Percentiles rank a stretch among this genome's conserved stretches.
phyloP scores from a whole-genome alignment of 2,888 invertebrate species.

The Lithophane socia region DNA sequence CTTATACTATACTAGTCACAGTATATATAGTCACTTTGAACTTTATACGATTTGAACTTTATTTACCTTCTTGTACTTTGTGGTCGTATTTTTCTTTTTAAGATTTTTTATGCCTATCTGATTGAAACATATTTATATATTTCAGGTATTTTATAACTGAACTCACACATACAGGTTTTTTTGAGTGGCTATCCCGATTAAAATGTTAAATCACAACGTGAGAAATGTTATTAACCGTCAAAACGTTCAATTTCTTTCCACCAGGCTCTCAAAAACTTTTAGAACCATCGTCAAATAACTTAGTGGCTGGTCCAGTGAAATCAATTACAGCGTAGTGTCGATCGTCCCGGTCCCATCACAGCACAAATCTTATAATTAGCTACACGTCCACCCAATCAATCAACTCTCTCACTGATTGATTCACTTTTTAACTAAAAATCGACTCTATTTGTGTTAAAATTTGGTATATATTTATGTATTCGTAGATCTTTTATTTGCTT shows the following conservation, averaged over 20 bases:
- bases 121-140: not conserved
- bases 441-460: conserved; percentile 67
- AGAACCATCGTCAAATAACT: conserved; percentile 76
- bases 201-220: not conserved
- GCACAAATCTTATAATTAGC: conserved; percentile 83
- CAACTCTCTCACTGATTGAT: conserved; percentile 74
- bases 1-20: not conserved
- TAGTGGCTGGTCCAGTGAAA: conserved; percentile 79
- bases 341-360: conserved; percentile 75
- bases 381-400: conserved; percentile 81
- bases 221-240: not conserved
- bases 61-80: not conserved
- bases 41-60: not conserved
- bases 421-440: conserved; percentile 71
- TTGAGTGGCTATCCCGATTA: not conserved
- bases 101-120: not conserved
- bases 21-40: not conserved
- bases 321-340: conserved; percentile 86
- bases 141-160: not conserved
- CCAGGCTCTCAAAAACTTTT: conserved; percentile 71
- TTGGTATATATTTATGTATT: conserved; percentile 33
- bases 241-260: not conserved
- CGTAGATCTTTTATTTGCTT: conserved; percentile 21
- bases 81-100: not conserved
- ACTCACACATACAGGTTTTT: not conserved